Base-by-base conservation (phyloP, 2,797 vertebrate genomes). In the Natrix natrix region DNA sequence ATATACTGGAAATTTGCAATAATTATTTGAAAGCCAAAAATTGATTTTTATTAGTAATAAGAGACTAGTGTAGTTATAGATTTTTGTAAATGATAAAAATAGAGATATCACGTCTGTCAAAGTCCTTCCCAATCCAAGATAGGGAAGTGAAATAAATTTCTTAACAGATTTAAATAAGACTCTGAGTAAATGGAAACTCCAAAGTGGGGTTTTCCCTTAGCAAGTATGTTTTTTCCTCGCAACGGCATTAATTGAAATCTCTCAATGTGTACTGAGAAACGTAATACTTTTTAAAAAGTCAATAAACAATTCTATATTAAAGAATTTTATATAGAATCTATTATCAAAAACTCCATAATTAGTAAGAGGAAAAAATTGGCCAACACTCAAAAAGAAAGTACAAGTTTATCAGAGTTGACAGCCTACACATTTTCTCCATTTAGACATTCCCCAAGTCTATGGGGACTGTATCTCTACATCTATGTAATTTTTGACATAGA, bases 141-240 rank as follows among this genome's bases (percentile, higher is more conserved):
- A 89, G 13, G 91, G 37, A 89, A 95, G 91, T 94, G 89, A 96
- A 95, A 91, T 57, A 1, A 55, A 91, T 78, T 54, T 94, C 14
- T 43, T 95, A 90, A 89, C 26, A 63, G 87, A 59, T 87, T 43
- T 59, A 94, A 95, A 96, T 95, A 95, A 91, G 69, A 20, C 88
- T 78, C 86, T 96, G 96, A 95, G 93, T 96, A 94, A 95, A 95
- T 96, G 95, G 96, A 97, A 97, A 95, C 94, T 95, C 96, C 95
- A 90, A 69, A 86, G 24, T 95, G 96, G 97, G 96, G 94, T 93
- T 97, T 97, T 96, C 96, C 97, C 96, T 95, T 88, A 88, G 90
- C 74, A 54, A 86, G 4, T 0, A 95, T 96, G 95, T 94, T 96
- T 97, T 97, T 95, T 96, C 95, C 96, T 96, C 95, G 94, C 95